Percentiles rank a stretch among this genome's conserved stretches.
Evolutionary conservation across 2,888 invertebrate species (phyloP).

Genomic region (Chymomyza caudatula): DNA sequence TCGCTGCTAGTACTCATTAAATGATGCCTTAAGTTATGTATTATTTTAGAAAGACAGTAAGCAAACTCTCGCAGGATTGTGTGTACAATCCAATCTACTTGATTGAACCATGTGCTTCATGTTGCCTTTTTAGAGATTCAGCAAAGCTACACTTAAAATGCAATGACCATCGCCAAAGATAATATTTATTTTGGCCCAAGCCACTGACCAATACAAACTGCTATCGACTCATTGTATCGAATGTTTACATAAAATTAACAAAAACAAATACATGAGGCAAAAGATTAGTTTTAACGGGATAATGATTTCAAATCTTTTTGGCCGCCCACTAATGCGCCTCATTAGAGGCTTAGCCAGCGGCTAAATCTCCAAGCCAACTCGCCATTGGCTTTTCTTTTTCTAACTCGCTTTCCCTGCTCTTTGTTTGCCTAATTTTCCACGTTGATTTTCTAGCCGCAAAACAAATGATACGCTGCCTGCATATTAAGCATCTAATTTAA

Average conservation of each 20-base stretch:
- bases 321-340: constrained; percentile 57
- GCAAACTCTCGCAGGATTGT: no score
- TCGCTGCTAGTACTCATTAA: no score
- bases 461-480: constrained; percentile 69
- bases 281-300: constrained; percentile 65
- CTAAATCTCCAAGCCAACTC: constrained; percentile 11
- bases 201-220: not conserved
- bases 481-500: constrained; percentile 50
- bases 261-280: constrained; percentile 13
- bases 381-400: not conserved
- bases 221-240: constrained; percentile 24
- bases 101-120: not conserved
- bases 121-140: not conserved
- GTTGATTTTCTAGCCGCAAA: constrained; percentile 74
- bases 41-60: no score
- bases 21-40: no score
- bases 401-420: constrained; percentile 27
- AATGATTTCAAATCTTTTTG: constrained; percentile 63
- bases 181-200: not conserved
- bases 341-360: constrained; percentile 62
- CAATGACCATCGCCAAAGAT: not conserved
- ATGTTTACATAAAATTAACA: constrained; percentile 62
- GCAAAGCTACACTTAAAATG: not conserved
- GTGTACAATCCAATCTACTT: not conserved
- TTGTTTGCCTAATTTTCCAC: constrained; percentile 71